Evolutionary conservation across 1,140 invertebrate species (phyloP).

Genomic region (Euura lappo): DNA sequence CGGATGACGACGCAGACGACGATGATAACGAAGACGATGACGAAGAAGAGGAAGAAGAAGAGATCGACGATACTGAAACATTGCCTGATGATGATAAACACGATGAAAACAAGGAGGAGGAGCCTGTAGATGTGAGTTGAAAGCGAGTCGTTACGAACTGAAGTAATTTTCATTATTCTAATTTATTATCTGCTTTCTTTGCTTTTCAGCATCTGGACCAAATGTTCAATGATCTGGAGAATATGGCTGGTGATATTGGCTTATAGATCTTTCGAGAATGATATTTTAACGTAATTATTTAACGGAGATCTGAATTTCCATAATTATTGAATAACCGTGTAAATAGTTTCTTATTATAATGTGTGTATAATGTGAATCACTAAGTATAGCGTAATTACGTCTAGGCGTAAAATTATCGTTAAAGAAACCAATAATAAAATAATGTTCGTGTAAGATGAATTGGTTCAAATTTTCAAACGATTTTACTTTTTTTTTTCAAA

Average conservation of each 20-base stretch:
- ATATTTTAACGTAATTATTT: conserved; percentile 8
- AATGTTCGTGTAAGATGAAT: background rate
- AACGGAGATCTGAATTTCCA: conserved; percentile 1
- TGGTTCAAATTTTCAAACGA: background rate
- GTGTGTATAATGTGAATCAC: conserved; percentile 23
- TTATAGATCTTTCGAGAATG: conserved; percentile 25
- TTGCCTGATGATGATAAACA: conserved; percentile 27
- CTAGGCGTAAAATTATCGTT: background rate
- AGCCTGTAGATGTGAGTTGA: conserved; percentile 44
- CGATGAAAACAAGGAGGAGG: conserved; percentile 12
- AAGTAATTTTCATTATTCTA: conserved; percentile 18
- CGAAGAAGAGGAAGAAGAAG: conserved; percentile 45
- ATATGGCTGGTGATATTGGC: conserved; percentile 48
- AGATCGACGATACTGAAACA: conserved; percentile 21
- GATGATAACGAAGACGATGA: conserved; percentile 44
- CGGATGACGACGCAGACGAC: conserved; percentile 41
- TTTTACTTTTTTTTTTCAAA: conserved; percentile 20
- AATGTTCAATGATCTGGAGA: conserved; percentile 54
- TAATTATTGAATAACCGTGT: background rate
- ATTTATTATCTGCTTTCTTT: conserved; percentile 19
- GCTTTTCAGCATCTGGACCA: conserved; percentile 51
- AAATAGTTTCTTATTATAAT: conserved; percentile 14
- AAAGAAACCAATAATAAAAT: background rate
- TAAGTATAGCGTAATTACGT: background rate
- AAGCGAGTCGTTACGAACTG: background rate